Conservation (phyloP, 2,888 invertebrate species). For the Archips crataeganus region DNA sequence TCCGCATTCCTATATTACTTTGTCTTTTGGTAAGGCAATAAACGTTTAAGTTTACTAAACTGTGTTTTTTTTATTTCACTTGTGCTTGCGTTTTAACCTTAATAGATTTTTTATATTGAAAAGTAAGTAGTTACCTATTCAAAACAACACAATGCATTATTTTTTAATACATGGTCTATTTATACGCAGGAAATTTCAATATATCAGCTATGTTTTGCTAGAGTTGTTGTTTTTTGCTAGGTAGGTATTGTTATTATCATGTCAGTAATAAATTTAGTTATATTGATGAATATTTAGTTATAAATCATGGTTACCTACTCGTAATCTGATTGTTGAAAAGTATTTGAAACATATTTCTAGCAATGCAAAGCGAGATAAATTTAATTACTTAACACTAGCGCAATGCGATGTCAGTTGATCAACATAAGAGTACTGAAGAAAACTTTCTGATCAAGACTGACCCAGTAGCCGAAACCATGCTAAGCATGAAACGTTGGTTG, state of each 20-base stretch:
- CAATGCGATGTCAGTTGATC: conserved; percentile 53
- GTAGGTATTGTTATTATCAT: not conserved
- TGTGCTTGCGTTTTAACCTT: conserved; percentile 61
- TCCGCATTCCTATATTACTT: conserved; percentile 78
- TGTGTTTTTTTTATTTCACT: conserved; percentile 15
- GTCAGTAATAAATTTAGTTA: not conserved
- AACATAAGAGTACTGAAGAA: not conserved
- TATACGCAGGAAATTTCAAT: not conserved
- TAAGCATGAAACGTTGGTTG: not conserved
- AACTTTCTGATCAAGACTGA: not conserved
- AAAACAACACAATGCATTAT: not conserved
- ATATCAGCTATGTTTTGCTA: conserved; percentile 34
- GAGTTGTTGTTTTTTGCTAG: conserved; percentile 1
- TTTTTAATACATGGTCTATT: not conserved
- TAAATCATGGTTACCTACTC: not conserved
- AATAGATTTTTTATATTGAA: not conserved
- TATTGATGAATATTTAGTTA: not conserved
- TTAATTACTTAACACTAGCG: conserved; percentile 43
- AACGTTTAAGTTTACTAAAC: conserved; percentile 71
- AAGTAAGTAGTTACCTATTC: not conserved
- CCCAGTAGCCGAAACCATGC: not conserved
- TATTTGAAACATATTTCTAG: conserved; percentile 15
- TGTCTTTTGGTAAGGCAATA: conserved; percentile 77
- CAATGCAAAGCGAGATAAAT: conserved; percentile 50
- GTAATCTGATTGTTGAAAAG: not conserved